Evolutionary conservation across 2,113 vertebrate species (phyloP), one percentile per base, ranked within the genome.

Genomic region (Lanius ludovicianus): DNA sequence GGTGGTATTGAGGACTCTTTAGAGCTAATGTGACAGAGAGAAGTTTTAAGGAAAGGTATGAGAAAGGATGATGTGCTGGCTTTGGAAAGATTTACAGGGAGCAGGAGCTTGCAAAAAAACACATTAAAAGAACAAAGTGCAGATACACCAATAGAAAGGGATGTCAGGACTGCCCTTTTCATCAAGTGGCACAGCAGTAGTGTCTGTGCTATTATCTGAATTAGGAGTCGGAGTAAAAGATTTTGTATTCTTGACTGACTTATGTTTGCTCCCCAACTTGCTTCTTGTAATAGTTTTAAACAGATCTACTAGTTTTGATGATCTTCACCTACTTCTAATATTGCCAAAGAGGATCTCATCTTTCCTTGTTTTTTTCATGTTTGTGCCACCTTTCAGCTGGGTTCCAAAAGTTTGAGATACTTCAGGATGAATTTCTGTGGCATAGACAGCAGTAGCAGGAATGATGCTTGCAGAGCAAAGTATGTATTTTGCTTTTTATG

Each of bases 401-500:
- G 28, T 84, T 87, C n/a, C 37, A 74, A 20, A 56, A 53, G 23
- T 79, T 5, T 64, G 49, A 46, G 19, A 20, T 64, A 17, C 17
- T 71, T 80, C 4, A 7, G 6, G 11, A 19, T 50, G 17, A 59
- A n/a, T 6, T 85, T 70, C 41, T 35, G 6, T 46, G 59, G 20
- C 53, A 9, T 19, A 68, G 31, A 8, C 20, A 22, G 31, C 0
- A 0, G 13, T 27, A 42, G 33, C 1, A 49, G 44, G 53, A 74
- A 30, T 12, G 7, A 35, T 60, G 22, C 55, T 77, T 73, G 27
- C 37, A 47, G 42, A 24, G 10, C 4, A 3, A 49, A 53, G 8
- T 31, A 31, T 83, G 18, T 31, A 16, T 57, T 86, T n/a, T 83
- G 31, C 22, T 91, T 95, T 68, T 77, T 59, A 4, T 59, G 14